These are phyloP conservation scores for Nannoperca australis DNA, from an alignment of 2,797 vertebrate species.

Conservation along the genomic window DNA sequence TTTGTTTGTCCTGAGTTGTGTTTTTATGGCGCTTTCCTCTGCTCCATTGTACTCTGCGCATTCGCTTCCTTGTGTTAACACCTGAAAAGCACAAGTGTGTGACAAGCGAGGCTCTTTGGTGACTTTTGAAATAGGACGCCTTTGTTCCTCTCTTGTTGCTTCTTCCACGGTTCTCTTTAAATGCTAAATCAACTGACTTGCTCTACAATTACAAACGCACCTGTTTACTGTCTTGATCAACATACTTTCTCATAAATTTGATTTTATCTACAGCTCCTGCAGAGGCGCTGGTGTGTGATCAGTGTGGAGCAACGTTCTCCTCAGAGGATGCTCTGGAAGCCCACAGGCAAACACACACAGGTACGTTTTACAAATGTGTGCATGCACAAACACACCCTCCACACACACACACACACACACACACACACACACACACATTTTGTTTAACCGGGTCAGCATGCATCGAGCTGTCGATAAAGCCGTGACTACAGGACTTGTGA, in stretches of 20 bases:
- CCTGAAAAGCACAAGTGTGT: conserved; percentile 72
- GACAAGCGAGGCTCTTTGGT: conserved; percentile 58
- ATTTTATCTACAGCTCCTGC: conserved; percentile 89
- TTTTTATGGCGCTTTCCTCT: conserved; percentile 63
- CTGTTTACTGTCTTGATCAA: conserved; percentile 50
- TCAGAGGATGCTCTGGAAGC: conserved; percentile 96
- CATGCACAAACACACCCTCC: conserved; percentile 19
- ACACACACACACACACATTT: conserved; percentile 8
- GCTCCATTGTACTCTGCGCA: conserved; percentile 55
- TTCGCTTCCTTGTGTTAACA: conserved; percentile 73
- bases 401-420: conserved; percentile 23
- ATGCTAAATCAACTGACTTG: conserved; percentile 47
- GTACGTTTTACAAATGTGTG: conserved; percentile 78
- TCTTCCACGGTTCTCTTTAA: conserved; percentile 33
- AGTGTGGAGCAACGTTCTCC: conserved; percentile 97
- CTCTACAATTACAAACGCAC: conserved; percentile 40
- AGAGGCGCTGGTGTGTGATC: conserved; percentile 96
- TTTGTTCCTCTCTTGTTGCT: conserved; percentile 44
- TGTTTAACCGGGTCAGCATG: conserved; percentile 51
- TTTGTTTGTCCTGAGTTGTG: conserved; percentile 73
- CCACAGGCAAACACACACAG: conserved; percentile 96
- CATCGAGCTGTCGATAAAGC: conserved; percentile 60
- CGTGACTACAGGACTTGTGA: conserved; percentile 62
- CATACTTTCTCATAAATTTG: conserved; percentile 55
- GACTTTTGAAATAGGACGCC: conserved; percentile 56